phyloP scores from a whole-genome alignment of 2,888 invertebrate species.

The Dioctria linearis region DNA sequence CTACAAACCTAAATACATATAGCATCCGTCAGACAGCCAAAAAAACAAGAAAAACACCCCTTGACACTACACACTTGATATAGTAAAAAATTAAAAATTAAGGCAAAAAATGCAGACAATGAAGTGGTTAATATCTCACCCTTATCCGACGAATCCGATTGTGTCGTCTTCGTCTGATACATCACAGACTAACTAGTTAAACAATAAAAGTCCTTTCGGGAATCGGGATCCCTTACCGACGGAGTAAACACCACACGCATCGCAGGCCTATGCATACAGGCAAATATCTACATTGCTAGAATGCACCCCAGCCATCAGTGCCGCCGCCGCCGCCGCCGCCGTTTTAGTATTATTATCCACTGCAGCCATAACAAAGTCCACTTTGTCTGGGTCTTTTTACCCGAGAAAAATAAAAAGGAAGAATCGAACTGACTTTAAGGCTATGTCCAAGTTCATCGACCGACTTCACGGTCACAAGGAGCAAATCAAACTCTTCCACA shows the following conservation, averaged over 20 bases:
- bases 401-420: conserved; percentile 52
- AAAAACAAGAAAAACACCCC: background rate
- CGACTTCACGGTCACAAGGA: conserved; percentile 38
- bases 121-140: conserved; percentile 47
- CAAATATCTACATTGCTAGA: background rate
- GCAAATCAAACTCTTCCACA: conserved; percentile 5
- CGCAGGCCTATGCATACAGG: background rate
- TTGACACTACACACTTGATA: background rate
- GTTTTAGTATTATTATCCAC: conserved; percentile 1
- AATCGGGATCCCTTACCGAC: conserved; percentile 15
- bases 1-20: background rate
- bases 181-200: conserved; percentile 21
- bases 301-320: conserved; percentile 30
- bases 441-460: conserved; percentile 45
- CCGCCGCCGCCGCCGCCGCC: conserved; percentile 17
- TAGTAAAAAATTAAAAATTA: background rate
- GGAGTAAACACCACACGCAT: conserved; percentile 31
- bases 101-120: conserved; percentile 28
- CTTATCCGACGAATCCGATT: conserved; percentile 31
- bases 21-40: background rate
- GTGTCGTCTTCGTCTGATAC: conserved; percentile 28
- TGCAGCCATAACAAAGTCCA: conserved; percentile 36
- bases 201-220: conserved; percentile 32
- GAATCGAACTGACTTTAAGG: conserved; percentile 48
- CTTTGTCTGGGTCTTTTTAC: background rate